Evolutionary conservation across 2,113 vertebrate genomes (phyloP).

Genomic region (Vanacampus margaritifer): DNA sequence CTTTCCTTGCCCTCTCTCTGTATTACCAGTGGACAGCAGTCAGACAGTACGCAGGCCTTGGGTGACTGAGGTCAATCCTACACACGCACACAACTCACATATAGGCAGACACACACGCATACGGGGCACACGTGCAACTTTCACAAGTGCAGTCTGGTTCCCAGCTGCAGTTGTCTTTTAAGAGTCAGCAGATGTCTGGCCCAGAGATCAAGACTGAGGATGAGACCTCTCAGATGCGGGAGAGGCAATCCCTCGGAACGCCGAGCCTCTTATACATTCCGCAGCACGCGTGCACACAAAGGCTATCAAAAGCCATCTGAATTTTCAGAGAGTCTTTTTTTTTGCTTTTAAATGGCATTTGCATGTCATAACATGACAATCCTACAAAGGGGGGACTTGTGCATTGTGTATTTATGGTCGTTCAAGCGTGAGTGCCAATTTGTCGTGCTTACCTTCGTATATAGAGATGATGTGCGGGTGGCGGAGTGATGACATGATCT

Average conservation of each 20-base stretch:
- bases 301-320: conserved; percentile 41
- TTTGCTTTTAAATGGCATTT: conserved; percentile 49
- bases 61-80: conserved; percentile 45
- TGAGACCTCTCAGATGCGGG: conserved; percentile 69
- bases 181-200: conserved; percentile 76
- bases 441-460: conserved; percentile 86
- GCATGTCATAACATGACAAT: conserved; percentile 57
- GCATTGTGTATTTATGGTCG: conserved; percentile 27
- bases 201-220: conserved; percentile 70
- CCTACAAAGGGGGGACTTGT: conserved; percentile 28
- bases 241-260: conserved; percentile 64
- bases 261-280: conserved; percentile 41
- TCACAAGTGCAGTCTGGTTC: conserved; percentile 48
- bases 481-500: conserved; percentile 98
- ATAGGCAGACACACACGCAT: neutral
- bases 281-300: conserved; percentile 6
- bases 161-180: conserved; percentile 68
- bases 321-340: conserved; percentile 54
- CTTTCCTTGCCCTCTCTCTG: conserved; percentile 48
- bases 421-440: conserved; percentile 16
- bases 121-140: conserved; percentile 11
- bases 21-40: conserved; percentile 35
- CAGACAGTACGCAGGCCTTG: conserved; percentile 38
- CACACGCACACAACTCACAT: neutral
- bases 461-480: conserved; percentile 99